Percentiles rank a stretch among this genome's conserved stretches.
phyloP scores from a whole-genome alignment of 1,140 invertebrate genomes.

The Meteorus sp. region DNA sequence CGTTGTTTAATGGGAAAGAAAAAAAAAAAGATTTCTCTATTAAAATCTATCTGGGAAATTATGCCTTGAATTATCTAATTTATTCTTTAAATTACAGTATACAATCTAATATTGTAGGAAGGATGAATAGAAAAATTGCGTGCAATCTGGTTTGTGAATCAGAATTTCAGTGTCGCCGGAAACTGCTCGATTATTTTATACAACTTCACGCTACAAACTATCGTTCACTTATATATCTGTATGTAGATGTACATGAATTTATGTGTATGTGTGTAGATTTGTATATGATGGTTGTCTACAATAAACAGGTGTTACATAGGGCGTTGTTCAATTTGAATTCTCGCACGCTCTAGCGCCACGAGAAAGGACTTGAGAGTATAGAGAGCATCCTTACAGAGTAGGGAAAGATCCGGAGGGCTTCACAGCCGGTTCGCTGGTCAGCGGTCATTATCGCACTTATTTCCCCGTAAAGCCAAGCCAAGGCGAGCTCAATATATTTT shows the following conservation, averaged over 20 bases:
- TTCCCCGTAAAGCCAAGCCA: slow-evolving; percentile 17
- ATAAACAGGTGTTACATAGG: slow-evolving; percentile 13
- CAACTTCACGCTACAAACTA: not conserved
- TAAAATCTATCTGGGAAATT: no score
- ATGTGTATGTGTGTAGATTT: no score
- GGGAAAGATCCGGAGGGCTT: slow-evolving; percentile 22
- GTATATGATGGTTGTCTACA: no score
- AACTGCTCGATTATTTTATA: slow-evolving; percentile 12
- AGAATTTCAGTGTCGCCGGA: slow-evolving; percentile 13
- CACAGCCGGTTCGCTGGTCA: slow-evolving; percentile 19
- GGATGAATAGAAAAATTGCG: no score
- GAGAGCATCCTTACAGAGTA: slow-evolving; percentile 11
- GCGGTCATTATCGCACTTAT: slow-evolving; percentile 28
- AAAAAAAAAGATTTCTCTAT: no score
- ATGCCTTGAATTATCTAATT: no score
- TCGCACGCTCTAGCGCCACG: slow-evolving; percentile 13
- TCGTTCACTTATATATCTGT: slow-evolving; percentile 1
- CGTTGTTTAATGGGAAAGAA: no score
- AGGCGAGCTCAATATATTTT: no score
- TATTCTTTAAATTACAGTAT: no score
- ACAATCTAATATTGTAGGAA: no score
- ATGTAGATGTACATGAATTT: not conserved
- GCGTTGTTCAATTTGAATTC: slow-evolving; percentile 21
- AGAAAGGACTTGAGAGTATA: not conserved
- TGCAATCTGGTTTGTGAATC: no score